phyloP scores from a whole-genome alignment of 2,797 vertebrate species.

The Aphelocoma californica region DNA sequence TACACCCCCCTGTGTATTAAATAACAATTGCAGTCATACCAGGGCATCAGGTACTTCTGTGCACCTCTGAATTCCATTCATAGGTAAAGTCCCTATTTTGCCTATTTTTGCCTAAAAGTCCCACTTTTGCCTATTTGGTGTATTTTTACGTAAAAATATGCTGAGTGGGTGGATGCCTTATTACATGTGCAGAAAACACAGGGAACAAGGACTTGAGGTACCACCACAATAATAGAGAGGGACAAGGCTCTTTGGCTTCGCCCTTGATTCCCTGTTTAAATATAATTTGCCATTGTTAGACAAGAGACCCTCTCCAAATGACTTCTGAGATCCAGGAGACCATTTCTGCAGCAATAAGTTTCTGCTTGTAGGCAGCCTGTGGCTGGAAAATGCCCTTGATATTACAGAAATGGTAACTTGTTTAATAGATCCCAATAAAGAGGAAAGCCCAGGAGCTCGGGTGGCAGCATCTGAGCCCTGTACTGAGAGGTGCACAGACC shows the following conservation, averaged over 20 bases:
- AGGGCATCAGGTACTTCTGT: not conserved
- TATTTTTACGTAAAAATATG: not conserved
- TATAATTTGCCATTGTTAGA: not conserved
- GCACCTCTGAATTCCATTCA: not conserved
- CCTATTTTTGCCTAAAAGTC: too few relatives aligned
- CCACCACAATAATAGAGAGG: not conserved
- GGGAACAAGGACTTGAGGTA: not conserved
- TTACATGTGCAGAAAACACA: not conserved
- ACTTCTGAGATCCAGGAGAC: conserved; percentile 1
- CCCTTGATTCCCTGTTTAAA: not conserved
- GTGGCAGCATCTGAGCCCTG: not conserved
- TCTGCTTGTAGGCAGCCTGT: not conserved
- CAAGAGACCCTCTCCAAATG: not conserved
- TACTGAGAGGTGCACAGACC: not conserved
- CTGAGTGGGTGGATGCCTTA: not conserved
- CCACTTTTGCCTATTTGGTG: too few relatives aligned
- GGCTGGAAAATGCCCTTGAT: not conserved
- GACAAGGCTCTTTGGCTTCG: not conserved
- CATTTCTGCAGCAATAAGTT: not conserved
- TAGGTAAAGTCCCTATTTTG: not conserved
- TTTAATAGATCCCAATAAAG: conserved; percentile 5
- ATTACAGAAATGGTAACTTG: not conserved
- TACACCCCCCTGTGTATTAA: not conserved
- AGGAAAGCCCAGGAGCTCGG: not conserved
- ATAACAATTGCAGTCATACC: not conserved